These are phyloP conservation scores for Nemopilema nomurai DNA, from an alignment of 30 jellyfish, hydroid and myxozoan genomes.

Conservation along the genomic window DNA sequence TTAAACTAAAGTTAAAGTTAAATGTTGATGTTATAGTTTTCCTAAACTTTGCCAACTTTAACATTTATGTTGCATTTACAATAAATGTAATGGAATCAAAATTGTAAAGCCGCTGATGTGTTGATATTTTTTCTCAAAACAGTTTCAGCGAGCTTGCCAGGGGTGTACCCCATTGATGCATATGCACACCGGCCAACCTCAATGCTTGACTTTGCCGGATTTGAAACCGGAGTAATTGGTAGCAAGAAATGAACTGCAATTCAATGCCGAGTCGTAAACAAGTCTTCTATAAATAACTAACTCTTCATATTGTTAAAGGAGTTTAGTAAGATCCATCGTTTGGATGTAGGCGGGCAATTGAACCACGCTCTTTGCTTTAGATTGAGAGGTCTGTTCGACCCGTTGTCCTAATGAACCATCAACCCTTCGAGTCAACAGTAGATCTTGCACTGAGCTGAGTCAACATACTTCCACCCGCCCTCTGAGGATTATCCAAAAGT, in stretches of 20 bases:
- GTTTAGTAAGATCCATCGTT: not conserved
- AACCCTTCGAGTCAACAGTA: too few species aligned
- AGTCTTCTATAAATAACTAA: not conserved
- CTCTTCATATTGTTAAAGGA: not conserved
- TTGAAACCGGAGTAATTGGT: constrained; percentile 74
- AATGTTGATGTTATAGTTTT: not conserved
- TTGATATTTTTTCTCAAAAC: constrained; percentile 37
- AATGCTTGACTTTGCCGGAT: constrained; percentile 85
- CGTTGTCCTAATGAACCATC: too few species aligned
- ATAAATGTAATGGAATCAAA: not conserved
- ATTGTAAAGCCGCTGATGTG: not conserved
- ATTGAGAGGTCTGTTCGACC: too few species aligned
- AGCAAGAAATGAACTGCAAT: constrained; percentile 61
- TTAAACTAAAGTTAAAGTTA: too few species aligned
- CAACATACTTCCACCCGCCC: too few species aligned
- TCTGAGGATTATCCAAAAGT: too few species aligned
- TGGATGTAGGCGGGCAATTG: not conserved
- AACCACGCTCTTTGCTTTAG: not conserved
- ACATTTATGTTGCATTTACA: too few species aligned
- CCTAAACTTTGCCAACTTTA: too few species aligned
- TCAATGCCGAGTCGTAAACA: not conserved
- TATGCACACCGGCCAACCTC: constrained; percentile 88
- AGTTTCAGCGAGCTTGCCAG: constrained; percentile 93
- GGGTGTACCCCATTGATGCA: constrained; percentile 93
- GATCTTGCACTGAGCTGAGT: too few species aligned